These are phyloP conservation scores for Scleropages formosus DNA, from an alignment of 2,797 vertebrate species.

Conservation along the genomic window DNA sequence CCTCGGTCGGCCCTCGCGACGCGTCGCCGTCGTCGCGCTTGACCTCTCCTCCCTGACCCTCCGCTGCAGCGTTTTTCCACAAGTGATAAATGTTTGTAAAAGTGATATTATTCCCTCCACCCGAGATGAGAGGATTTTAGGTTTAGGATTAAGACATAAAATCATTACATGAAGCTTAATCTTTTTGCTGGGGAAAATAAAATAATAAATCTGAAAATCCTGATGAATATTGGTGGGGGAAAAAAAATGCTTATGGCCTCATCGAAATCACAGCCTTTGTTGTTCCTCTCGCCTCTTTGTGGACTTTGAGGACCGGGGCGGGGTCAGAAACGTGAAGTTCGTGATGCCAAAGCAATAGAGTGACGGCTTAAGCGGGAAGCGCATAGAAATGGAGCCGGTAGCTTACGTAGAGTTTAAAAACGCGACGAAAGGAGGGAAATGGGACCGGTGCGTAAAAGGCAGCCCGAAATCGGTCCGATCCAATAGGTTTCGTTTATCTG, in stretches of 20 bases:
- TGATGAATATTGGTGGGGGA: conserved; percentile 17
- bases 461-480: conserved; percentile 74
- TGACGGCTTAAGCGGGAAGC: conserved; percentile 31
- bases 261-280: background rate
- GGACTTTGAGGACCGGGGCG: background rate
- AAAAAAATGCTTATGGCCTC: background rate
- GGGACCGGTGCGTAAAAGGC: conserved; percentile 44
- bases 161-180: conserved; percentile 29
- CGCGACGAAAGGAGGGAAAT: background rate
- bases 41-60: background rate
- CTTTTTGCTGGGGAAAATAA: conserved; percentile 21
- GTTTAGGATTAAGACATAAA: conserved; percentile 36
- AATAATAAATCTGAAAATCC: conserved; percentile 21
- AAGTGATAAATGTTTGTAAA: background rate
- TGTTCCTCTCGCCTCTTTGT: background rate
- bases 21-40: background rate
- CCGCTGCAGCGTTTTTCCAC: background rate
- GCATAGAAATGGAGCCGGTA: conserved; percentile 40
- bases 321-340: conserved; percentile 30
- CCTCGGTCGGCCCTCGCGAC: background rate
- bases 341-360: conserved; percentile 2
- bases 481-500: conserved; percentile 77
- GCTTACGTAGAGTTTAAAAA: background rate
- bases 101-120: background rate
- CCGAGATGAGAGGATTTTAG: conserved; percentile 7